Evolutionary conservation across 2,888 invertebrate genomes (phyloP).

Genomic region (Galerucella nymphaeae): DNA sequence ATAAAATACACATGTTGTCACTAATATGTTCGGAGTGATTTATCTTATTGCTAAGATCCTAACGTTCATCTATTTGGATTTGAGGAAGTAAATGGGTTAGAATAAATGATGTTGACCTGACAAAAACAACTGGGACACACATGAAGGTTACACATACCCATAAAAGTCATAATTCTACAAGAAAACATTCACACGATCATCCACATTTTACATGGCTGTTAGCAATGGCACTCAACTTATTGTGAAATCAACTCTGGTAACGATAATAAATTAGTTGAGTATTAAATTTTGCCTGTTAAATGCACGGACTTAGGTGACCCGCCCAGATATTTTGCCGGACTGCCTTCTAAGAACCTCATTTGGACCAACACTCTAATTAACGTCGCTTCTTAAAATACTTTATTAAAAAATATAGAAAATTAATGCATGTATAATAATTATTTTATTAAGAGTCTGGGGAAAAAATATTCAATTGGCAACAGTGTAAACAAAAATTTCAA

Average conservation of each 20-base stretch:
- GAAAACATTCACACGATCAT: conserved; percentile 47
- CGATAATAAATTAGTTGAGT: conserved; percentile 46
- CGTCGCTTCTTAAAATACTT: neutral
- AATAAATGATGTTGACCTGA: conserved; percentile 33
- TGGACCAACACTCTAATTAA: conserved; percentile 26
- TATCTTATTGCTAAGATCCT: conserved; percentile 17
- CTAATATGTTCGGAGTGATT: conserved; percentile 19
- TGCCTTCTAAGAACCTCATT: conserved; percentile 27
- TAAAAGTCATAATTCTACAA: conserved; percentile 39
- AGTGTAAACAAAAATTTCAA: no score
- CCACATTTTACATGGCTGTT: conserved; percentile 48
- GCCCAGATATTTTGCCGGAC: conserved; percentile 46
- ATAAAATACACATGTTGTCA: conserved; percentile 2
- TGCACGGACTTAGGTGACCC: conserved; percentile 43
- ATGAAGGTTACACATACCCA: conserved; percentile 38
- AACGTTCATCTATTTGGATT: conserved; percentile 8
- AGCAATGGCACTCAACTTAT: conserved; percentile 43
- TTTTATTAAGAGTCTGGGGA: no score
- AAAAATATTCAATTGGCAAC: no score
- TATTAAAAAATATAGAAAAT: no score
- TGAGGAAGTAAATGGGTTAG: conserved; percentile 34
- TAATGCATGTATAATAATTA: no score
- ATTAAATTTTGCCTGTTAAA: conserved; percentile 47
- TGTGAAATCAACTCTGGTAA: conserved; percentile 45
- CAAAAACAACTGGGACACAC: conserved; percentile 42